Evolutionary conservation across 53 echinoderm and acorn worm genomes (phyloP).

Genomic region (Antedon mediterranea): DNA sequence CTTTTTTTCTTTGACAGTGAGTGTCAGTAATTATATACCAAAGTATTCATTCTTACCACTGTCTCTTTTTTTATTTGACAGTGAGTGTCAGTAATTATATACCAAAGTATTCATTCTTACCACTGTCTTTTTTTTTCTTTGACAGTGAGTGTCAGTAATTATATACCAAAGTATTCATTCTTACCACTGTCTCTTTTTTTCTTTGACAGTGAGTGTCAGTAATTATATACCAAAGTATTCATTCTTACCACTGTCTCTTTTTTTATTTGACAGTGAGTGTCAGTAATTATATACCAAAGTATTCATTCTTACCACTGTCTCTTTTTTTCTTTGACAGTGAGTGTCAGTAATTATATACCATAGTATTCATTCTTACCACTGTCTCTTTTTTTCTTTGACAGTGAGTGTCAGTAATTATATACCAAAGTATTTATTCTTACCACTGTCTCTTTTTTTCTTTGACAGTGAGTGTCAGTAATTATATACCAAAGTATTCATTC

Average conservation of each 20-base stretch:
- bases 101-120: slow-evolving; percentile 64
- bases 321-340: slow-evolving; percentile 65
- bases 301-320: slow-evolving; percentile 41
- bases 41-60: slow-evolving; percentile 58
- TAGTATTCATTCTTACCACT: slow-evolving; percentile 58
- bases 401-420: slow-evolving; percentile 83
- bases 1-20: slow-evolving; percentile 65
- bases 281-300: slow-evolving; percentile 31
- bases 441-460: slow-evolving; percentile 30
- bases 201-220: slow-evolving; percentile 66
- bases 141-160: slow-evolving; percentile 74
- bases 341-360: slow-evolving; percentile 81
- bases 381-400: slow-evolving; percentile 33
- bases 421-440: slow-evolving; percentile 64
- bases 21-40: slow-evolving; percentile 81
- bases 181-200: slow-evolving; percentile 45
- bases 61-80: slow-evolving; percentile 56
- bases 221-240: slow-evolving; percentile 80
- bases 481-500: slow-evolving; percentile 69
- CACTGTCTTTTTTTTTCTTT: too few relatives aligned
- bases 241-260: slow-evolving; percentile 48
- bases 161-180: slow-evolving; percentile 69
- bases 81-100: too few relatives aligned
- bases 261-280: too few relatives aligned
- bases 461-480: slow-evolving; percentile 74